phyloP scores from a whole-genome alignment of 1,140 invertebrate genomes.

The Trachelipus rathkii region DNA sequence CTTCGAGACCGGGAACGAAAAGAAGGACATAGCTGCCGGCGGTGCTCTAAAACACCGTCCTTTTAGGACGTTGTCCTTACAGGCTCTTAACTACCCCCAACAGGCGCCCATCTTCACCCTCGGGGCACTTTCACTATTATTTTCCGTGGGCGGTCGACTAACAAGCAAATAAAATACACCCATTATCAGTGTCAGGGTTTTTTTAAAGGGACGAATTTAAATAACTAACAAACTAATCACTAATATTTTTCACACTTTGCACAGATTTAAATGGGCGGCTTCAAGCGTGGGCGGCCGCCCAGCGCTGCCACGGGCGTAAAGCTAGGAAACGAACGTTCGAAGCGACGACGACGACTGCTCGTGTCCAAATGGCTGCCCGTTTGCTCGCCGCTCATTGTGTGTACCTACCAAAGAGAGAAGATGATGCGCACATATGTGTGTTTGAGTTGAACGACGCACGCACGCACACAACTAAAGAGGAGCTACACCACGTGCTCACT shows the following conservation, averaged over 20 bases:
- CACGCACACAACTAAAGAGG: constrained; percentile 8
- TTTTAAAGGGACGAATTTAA: too few species aligned
- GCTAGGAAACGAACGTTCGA: background rate
- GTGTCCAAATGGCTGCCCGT: background rate
- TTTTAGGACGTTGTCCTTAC: background rate
- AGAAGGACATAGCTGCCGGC: constrained; percentile 7
- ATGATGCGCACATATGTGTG: background rate
- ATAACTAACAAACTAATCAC: background rate
- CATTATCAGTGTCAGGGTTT: background rate
- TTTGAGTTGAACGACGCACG: background rate
- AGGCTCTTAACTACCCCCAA: background rate
- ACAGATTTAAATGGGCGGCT: background rate
- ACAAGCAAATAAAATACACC: background rate
- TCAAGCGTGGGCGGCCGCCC: background rate
- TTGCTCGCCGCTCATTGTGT: background rate
- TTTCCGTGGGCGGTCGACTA: background rate
- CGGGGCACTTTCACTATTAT: background rate
- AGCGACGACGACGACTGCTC: constrained; percentile 2
- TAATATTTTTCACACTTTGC: background rate
- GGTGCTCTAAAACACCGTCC: background rate
- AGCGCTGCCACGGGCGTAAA: constrained; percentile 3
- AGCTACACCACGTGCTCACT: background rate
- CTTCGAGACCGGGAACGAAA: background rate
- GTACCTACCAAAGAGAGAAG: background rate
- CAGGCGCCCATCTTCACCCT: constrained; percentile 1